Conservation (phyloP, 2,888 invertebrate species). For the Palloptera scutellata region DNA sequence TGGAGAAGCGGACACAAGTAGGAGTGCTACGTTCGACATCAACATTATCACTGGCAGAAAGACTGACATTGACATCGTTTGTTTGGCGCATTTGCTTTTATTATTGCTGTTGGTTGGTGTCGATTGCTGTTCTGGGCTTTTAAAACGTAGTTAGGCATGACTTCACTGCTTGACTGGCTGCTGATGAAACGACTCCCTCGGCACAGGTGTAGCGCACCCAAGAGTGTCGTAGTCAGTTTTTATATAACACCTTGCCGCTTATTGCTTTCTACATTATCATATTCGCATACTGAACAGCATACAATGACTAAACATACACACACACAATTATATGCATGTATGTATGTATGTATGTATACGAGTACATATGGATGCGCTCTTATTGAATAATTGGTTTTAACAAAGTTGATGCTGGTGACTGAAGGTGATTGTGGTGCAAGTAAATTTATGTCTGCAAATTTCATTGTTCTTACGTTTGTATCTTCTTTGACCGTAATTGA, state of each 20-base stretch:
- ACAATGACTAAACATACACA: not conserved
- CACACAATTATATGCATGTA: not conserved
- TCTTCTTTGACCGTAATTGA: too few relatives aligned
- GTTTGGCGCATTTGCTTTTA: conserved; percentile 26
- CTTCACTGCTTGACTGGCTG: conserved; percentile 25
- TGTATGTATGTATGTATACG: too few relatives aligned
- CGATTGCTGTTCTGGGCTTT: conserved; percentile 65
- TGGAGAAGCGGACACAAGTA: not conserved
- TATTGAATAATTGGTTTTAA: too few relatives aligned
- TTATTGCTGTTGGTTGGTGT: conserved; percentile 48
- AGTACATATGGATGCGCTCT: too few relatives aligned
- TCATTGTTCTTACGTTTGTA: too few relatives aligned
- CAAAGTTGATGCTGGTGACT: too few relatives aligned
- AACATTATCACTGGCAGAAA: not conserved
- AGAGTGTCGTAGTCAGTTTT: conserved; percentile 64
- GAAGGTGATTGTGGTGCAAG: too few relatives aligned
- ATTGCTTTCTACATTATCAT: too few relatives aligned
- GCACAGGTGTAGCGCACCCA: conserved; percentile 65
- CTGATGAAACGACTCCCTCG: conserved; percentile 62
- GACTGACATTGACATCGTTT: conserved; percentile 14
- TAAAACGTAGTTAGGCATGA: conserved; percentile 62
- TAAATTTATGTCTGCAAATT: too few relatives aligned
- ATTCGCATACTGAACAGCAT: not conserved
- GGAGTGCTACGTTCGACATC: conserved; percentile 4
- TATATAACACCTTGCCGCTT: conserved; percentile 61